Conservation (phyloP, 2,888 invertebrate species). For the Apoda limacodes region DNA sequence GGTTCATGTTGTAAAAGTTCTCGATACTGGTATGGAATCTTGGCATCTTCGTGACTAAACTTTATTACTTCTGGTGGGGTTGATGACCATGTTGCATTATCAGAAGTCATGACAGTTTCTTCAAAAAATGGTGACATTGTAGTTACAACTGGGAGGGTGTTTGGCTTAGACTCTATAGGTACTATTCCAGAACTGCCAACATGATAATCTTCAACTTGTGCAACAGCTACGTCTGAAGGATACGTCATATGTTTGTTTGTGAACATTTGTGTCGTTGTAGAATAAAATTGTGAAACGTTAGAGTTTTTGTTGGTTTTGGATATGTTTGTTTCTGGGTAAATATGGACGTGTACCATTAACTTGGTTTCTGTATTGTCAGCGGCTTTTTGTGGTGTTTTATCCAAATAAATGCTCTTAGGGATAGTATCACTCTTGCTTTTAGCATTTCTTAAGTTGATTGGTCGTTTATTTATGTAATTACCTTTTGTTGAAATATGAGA, state of each 20-base stretch:
- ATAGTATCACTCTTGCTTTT: constrained; percentile 13
- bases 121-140: constrained; percentile 31
- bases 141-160: constrained; percentile 23
- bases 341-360: constrained; percentile 75
- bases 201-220: constrained; percentile 50
- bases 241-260: too few relatives aligned
- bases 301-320: too few relatives aligned
- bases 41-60: constrained; percentile 54
- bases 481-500: constrained; percentile 29
- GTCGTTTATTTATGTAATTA: constrained; percentile 29
- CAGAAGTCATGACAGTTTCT: constrained; percentile 18
- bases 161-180: constrained; percentile 27
- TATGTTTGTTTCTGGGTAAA: constrained; percentile 68
- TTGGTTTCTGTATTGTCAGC: constrained; percentile 44
- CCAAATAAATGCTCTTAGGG: too few relatives aligned
- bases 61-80: constrained; percentile 41
- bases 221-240: too few relatives aligned
- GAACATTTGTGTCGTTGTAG: too few relatives aligned
- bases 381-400: constrained; percentile 15
- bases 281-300: too few relatives aligned
- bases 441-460: constrained; percentile 20
- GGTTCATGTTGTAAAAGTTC: constrained; percentile 23
- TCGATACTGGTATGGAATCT: constrained; percentile 42
- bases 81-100: constrained; percentile 26
- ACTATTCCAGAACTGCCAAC: constrained; percentile 54